A percentile compares a stretch with the other conserved stretches of the same genome.
phyloP scores from a whole-genome alignment of 2,113 vertebrate genomes.

The Crotophaga sulcirostris region DNA sequence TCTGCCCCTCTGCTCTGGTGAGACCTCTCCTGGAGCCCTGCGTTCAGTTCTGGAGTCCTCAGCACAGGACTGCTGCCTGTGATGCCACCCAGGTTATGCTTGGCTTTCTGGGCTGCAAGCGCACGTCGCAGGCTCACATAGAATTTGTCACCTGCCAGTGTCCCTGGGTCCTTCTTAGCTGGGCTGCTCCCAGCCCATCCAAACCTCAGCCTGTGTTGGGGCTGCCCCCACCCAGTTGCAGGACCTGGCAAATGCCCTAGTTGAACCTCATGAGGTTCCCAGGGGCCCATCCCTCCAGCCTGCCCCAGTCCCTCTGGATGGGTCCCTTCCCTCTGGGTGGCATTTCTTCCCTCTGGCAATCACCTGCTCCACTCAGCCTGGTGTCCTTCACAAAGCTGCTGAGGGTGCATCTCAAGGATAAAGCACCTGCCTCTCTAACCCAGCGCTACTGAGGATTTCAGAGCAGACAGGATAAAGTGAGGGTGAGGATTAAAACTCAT shows the following conservation, averaged over 20 bases:
- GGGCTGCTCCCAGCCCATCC: neutral
- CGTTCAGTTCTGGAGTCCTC: too few relatives aligned
- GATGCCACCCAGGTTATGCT: neutral
- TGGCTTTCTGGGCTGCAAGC: neutral
- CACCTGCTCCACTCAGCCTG: neutral
- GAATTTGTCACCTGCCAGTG: neutral
- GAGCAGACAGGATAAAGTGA: neutral
- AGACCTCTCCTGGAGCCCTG: too few relatives aligned
- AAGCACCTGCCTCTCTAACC: neutral
- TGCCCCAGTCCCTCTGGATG: neutral
- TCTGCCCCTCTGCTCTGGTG: too few relatives aligned
- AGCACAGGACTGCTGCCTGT: too few relatives aligned
- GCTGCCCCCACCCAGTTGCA: neutral
- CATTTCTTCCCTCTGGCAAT: neutral
- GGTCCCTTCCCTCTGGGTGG: too few relatives aligned
- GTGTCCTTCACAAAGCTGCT: neutral
- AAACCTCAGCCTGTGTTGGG: neutral
- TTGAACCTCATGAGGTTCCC: neutral
- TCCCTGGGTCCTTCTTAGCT: neutral
- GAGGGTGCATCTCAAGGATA: neutral
- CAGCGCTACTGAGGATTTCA: neutral
- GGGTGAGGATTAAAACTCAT: neutral
- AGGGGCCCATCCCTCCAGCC: neutral
- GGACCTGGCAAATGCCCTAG: neutral
- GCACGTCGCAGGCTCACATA: fast-evolving